Evolutionary conservation across 2,888 invertebrate species (phyloP), one percentile per base, ranked within the genome.

Genomic region (Mythimna albipuncta): DNA sequence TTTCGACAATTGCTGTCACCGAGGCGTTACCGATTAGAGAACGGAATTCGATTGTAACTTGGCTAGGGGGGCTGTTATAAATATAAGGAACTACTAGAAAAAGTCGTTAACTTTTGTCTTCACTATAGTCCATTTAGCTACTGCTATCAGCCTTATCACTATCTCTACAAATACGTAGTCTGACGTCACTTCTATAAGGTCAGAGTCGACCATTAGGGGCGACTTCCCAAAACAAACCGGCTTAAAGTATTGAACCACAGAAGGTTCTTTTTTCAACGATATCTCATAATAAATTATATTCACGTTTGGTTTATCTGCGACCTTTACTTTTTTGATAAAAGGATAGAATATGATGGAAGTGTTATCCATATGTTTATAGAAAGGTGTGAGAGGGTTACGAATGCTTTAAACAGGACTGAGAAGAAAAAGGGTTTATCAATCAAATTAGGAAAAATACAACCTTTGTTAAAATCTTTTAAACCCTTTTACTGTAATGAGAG

Each of bases 131-230:
- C 55, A 72, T 70, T 67, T 66, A 69, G 54, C 57, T 61, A 38
- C 41, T n/a, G 54, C 41, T 47, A 67, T 41, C 58, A 19, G 7
- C 11, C 62, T 64, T 59, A 68, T 61, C 62, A 47, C 38, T 67
- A 50, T 57, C 67, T 61, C 35, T 55, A 52, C 19, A 44, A 74
- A 38, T 35, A 50, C 47, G 65, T 69, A 61, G 59, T 21, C n/a
- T 79, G 74, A 72, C 66, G 69, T 75, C 69, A 81, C 21, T 6
- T 7, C 9, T 77, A 10, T 69, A 74, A 78, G 59, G 82, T 72
- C 82, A 38, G n/a, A 13, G 52, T 6, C 11, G n/a, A 50, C 38
- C 44, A 38, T 55, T 63, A 50, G 16, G 26, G 41, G 61, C 13
- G 41, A 13, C 9, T 47, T 61, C 7, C 54, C 19, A 47, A 64